Evolutionary conservation across 2,797 vertebrate genomes (phyloP), one percentile per base, ranked within the genome.

Genomic region (Gallinago solitaria): DNA sequence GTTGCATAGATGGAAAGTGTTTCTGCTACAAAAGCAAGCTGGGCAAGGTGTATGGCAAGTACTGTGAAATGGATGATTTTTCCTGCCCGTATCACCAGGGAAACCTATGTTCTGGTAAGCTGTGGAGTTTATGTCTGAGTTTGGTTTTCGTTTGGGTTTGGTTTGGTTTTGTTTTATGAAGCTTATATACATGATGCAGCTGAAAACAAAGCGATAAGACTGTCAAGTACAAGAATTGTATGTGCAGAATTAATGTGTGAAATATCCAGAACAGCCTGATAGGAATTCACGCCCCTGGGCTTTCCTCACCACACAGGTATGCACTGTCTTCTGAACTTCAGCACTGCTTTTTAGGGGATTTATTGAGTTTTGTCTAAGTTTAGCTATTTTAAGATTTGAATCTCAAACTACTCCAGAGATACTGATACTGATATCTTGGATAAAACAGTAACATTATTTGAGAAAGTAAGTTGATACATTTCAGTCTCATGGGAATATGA

Each of bases 41-140:
- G 21, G 99, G 99, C 83, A 98, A 95, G 64, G 96, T 99, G 11
- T 99, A 99, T 41, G 99, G 99, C 90, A 98, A 98, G 97, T 98
- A 99, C 98, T 99, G 99, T 82, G 98, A 99, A 97, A 98, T 98
- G 85, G 99, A 99, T 57, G 98, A 99, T 94, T 99, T 99, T 97
- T 99, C 99, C 83, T 99, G 99, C 91, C 98, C 98, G 0, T 99
- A 99, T 88, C 83, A 98, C 60, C 95, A 97, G 43, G 99, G 99
- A 37, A 96, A 96, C 51, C 73, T 98, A 64, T 99, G 99, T 97
- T 99, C 98, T 97, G 99, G 99, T 99, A 97, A 98, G 98, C 17
- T 92, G 51, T 28, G 83, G 80, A 23, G 4, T 50, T 84, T 56
- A 47, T 23, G 17, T 80, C 32, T 57, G 9, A 64, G 9, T 74